Evolutionary conservation across 2,113 vertebrate species (phyloP), one percentile per base, ranked within the genome.

Genomic region (Eurystomus gularis): DNA sequence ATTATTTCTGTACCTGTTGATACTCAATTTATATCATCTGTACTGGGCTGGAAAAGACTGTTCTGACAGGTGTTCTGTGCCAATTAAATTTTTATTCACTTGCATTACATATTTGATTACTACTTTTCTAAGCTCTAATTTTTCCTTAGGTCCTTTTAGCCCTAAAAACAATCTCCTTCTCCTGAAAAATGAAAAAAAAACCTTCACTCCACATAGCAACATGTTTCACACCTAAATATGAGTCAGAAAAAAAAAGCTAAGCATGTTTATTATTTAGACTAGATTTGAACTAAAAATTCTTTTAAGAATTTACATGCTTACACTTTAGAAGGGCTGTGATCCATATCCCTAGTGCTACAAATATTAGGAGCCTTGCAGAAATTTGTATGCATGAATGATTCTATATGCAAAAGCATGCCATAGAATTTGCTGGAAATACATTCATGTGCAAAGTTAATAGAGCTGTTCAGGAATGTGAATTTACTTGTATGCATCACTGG

Each of bases 391-490:
- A 7, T 71, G 39, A 86, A n/a, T 78, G 81, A 78, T 86, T 88
- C 51, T 39, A 12, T 46, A 52, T 2, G 12, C 42, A 92, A 54
- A 11, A 60, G 7, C 42, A 48, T 88, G 40, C 51, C 28, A 69
- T 37, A 72, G 71, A 80, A 88, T 80, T 88, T 90, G 17, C 82
- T 77, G 71, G 66, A 91, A 95, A 90, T 77, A 77, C 64, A 77
- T 49, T 91, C 18, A 39, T 37, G 10, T 52, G 39, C 60, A 29
- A 90, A 91, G 52, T 75, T 75, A 78, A 86, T 29, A 86, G 48
- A 82, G 61, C 23, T 86, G 57, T 65, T 75, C 21, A 72, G 44
- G 57, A 93, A 86, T n/a, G 44, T 35, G 75, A 88, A 92, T 88
- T 84, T 78, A 81, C 19, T 94, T 81, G 39, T 19, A n/a, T 13